A percentile compares a stretch with the other conserved stretches of the same genome.
phyloP scores from a whole-genome alignment of 2,113 vertebrate genomes.

The Otolemur garnettii region DNA sequence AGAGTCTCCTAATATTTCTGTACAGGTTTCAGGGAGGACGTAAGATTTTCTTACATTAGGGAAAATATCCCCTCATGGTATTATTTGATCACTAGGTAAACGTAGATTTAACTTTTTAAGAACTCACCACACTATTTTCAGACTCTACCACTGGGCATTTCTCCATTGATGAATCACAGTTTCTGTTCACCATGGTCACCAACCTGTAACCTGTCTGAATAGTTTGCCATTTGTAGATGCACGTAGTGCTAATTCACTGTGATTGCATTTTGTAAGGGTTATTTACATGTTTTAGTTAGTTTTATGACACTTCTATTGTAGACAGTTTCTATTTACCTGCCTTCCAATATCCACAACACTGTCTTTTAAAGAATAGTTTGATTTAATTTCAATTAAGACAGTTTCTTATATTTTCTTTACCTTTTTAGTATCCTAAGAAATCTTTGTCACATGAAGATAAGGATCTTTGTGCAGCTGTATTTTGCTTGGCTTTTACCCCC shows the following conservation, averaged over 20 bases:
- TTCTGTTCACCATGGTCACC: not conserved
- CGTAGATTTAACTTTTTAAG: not conserved
- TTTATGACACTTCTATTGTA: not conserved
- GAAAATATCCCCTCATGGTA: not conserved
- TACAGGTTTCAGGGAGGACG: not conserved
- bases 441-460: not conserved
- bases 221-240: not conserved
- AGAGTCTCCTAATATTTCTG: not conserved
- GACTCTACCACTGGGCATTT: not conserved
- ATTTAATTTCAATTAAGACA: not conserved
- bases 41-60: not conserved
- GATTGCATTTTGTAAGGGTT: not conserved
- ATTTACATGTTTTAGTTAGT: not conserved
- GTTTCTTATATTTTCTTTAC: not conserved
- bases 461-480: not conserved
- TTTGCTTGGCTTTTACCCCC: not conserved
- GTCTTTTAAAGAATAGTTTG: not conserved
- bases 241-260: not conserved
- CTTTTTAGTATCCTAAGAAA: not conserved
- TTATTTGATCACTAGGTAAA: not conserved
- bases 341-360: not conserved
- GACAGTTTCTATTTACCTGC: not conserved
- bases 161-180: not conserved
- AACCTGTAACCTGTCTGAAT: not conserved
- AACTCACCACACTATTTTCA: not conserved